Evolutionary conservation across 1,140 invertebrate genomes (phyloP).

Genomic region (Drosophila insularis): DNA sequence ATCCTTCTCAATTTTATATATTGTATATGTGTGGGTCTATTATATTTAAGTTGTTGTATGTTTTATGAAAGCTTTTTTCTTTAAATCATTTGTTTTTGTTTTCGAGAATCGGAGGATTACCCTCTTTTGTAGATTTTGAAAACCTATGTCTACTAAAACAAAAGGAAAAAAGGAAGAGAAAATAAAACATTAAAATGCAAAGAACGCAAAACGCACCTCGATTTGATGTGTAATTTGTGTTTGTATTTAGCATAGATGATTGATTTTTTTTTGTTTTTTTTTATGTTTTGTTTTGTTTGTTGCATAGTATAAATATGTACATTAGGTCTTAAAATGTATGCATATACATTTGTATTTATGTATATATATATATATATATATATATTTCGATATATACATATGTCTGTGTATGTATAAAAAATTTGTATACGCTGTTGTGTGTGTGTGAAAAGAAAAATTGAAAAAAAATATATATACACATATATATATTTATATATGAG

Average conservation of each 20-base stretch:
- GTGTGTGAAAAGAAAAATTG: conserved; percentile 2
- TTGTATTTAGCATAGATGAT: conserved; percentile 30
- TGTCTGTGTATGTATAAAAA: conserved; percentile 17
- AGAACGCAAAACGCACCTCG: not conserved
- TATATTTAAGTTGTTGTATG: conserved; percentile 1
- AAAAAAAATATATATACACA: conserved; percentile 9
- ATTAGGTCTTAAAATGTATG: conserved; percentile 38
- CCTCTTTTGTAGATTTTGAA: not conserved
- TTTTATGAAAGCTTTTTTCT: conserved; percentile 46
- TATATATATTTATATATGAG: conserved; percentile 36
- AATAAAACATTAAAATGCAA: conserved; percentile 1
- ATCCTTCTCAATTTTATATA: conserved; percentile 18
- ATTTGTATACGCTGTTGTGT: not conserved
- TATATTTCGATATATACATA: conserved; percentile 25
- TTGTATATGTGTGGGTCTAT: conserved; percentile 1
- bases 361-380: conserved; percentile 22
- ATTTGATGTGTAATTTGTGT: conserved; percentile 31
- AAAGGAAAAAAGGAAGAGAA: too few relatives aligned
- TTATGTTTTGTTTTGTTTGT: conserved; percentile 21
- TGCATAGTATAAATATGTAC: conserved; percentile 39
- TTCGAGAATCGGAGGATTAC: not conserved
- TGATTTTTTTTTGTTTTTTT: not conserved
- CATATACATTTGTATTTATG: too few relatives aligned
- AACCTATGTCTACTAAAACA: not conserved
- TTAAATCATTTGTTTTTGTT: conserved; percentile 40